Percentiles rank a stretch among this genome's conserved stretches.
phyloP scores from a whole-genome alignment of 2,888 invertebrate genomes.

The Eupelmus urozonus region DNA sequence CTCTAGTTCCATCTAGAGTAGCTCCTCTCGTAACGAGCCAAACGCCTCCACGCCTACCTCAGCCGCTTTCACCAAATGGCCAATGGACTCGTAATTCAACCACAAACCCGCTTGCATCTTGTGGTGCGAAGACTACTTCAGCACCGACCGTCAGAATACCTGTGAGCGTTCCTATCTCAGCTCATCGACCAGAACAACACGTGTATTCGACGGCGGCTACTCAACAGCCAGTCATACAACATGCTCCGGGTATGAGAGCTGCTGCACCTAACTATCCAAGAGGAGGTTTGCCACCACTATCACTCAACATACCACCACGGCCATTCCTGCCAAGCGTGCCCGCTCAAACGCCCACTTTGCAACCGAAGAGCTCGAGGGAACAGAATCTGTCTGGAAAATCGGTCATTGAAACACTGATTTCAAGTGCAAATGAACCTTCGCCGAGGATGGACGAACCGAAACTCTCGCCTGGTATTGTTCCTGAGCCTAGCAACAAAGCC shows the following conservation, averaged over 20 bases:
- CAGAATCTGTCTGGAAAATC: conserved; percentile 67
- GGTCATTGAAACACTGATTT: conserved; percentile 73
- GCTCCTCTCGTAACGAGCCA: conserved; percentile 66
- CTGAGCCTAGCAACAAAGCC: conserved; percentile 72
- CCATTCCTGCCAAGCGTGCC: conserved; percentile 70
- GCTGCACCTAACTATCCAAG: conserved; percentile 72
- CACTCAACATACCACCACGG: conserved; percentile 73
- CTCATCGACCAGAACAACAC: conserved; percentile 73
- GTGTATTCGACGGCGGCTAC: conserved; percentile 74
- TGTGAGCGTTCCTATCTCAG: conserved; percentile 72
- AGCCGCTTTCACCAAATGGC: conserved; percentile 72
- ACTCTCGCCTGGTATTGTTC: conserved; percentile 72
- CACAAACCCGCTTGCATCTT: conserved; percentile 67
- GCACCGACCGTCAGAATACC: conserved; percentile 70
- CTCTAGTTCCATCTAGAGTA: conserved; percentile 70
- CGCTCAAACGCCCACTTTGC: conserved; percentile 69
- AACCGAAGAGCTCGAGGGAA: conserved; percentile 69
- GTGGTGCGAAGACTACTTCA: conserved; percentile 65
- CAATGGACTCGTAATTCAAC: conserved; percentile 71
- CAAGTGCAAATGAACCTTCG: conserved; percentile 69
- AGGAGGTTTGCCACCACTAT: conserved; percentile 73
- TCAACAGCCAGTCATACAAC: conserved; percentile 75
- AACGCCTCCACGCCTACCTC: conserved; percentile 66
- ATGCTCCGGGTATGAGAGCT: conserved; percentile 75
- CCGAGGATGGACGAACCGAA: conserved; percentile 73